Evolutionary conservation across 1,140 invertebrate species (phyloP).

Genomic region (Anagrus nilaparvatae): DNA sequence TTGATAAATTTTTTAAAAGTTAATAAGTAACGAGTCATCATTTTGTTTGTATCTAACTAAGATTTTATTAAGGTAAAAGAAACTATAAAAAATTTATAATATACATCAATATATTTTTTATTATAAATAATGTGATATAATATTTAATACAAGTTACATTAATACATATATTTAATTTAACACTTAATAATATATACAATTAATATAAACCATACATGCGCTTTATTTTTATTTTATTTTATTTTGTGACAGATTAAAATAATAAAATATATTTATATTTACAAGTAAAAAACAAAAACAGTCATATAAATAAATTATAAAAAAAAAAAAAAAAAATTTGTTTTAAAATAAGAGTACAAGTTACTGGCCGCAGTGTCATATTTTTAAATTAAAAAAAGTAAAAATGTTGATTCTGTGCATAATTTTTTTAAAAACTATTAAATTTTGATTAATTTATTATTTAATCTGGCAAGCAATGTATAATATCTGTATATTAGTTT

Average conservation of each 20-base stretch:
- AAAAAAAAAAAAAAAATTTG: conserved; percentile 2
- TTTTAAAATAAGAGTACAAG: conserved; percentile 27
- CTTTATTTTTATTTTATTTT: conserved; percentile 18
- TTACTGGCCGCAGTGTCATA: conserved; percentile 39
- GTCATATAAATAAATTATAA: conserved; percentile 23
- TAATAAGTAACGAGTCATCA: no score
- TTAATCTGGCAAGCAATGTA: conserved; percentile 13
- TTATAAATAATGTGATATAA: conserved; percentile 42
- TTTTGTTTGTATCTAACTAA: no score
- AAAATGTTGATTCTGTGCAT: no score
- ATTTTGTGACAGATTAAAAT: no score
- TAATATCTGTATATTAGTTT: conserved; percentile 18
- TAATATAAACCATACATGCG: conserved; percentile 33
- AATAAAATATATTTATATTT: conserved; percentile 40
- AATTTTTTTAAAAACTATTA: no score
- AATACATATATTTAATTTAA: conserved; percentile 33
- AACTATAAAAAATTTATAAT: conserved; percentile 30
- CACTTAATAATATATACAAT: conserved; percentile 28
- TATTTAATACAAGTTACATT: conserved; percentile 39
- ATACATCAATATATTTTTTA: conserved; percentile 39
- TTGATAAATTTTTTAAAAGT: no score
- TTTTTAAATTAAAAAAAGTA: conserved; percentile 29
- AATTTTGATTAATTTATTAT: conserved; percentile 18
- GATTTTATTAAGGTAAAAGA: no score
- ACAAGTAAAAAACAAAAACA: conserved; percentile 36